Evolutionary conservation across 2,113 vertebrate species (phyloP), one percentile per base, ranked within the genome.

Genomic region (Laticauda laticaudata): DNA sequence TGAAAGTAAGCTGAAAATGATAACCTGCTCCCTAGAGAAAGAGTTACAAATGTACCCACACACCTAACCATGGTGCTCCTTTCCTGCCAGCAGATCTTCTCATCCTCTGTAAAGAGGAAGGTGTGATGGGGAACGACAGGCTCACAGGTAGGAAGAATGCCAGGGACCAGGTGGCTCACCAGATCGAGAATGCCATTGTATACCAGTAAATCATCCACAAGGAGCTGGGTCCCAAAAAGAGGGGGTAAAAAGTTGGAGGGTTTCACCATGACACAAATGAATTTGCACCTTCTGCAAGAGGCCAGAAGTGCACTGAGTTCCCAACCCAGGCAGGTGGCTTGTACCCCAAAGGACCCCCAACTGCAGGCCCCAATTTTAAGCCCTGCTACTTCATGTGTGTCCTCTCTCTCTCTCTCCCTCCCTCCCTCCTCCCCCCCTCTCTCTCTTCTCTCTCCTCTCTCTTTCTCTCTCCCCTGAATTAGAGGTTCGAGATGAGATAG

Each of bases 141-240:
- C 10, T 99, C 98, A 0, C 99, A 99, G 0, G 98, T 99, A 0
- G 99, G 99, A 56, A 99, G 98, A 95, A 99, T 99, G 85, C 99
- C 99, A 1, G 97, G 97, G 0, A 98, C 92, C 64, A 98, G 92
- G 6, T 98, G 98, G 95, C 94, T 98, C 75, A 98, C 98, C 94
- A 98, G 97, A 95, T 98, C 98, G 97, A 99, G 96, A 92, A 99
- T 97, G 87, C 99, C 99, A 0, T 99, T 99, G 96, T 99, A 99
- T 90, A 99, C 99, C 29, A 99, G 97, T 94, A 99, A 95, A 97
- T 99, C 99, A 18, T 99, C 99, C 4, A 99, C 99, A 55, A 99
- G 98, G 26, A 99, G 98, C 99, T 99, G 90, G 45, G 86, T 11
- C 54, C 86, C 91, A 91, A 94, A 53, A 20, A 91, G 48, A 51